Conservation (phyloP, 2,113 vertebrate genomes). For the Himantopus leucocephalus region DNA sequence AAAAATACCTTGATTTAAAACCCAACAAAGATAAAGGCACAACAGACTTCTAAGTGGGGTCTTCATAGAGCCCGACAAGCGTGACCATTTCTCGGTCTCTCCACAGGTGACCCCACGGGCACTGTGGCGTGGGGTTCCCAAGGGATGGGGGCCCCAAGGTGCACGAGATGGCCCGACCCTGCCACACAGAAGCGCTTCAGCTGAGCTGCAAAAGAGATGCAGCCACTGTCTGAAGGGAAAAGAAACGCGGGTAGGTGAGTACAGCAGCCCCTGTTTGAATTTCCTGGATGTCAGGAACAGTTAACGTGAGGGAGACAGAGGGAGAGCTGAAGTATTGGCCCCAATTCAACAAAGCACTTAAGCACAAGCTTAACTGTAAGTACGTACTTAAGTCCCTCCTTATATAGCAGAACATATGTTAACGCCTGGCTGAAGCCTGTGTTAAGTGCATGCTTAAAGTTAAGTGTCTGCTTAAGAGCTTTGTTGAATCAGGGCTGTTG, state of each 20-base stretch:
- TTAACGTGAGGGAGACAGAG: slow-evolving; percentile 40
- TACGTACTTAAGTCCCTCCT: slow-evolving; percentile 65
- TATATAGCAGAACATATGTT: slow-evolving; percentile 62
- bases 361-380: slow-evolving; percentile 65
- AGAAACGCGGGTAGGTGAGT: not conserved
- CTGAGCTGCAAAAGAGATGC: accelerated
- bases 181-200: accelerated
- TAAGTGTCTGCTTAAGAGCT: slow-evolving; percentile 60
- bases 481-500: slow-evolving; percentile 46
- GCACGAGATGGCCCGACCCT: not conserved
- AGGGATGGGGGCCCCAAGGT: accelerated
- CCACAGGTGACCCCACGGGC: not conserved
- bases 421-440: slow-evolving; percentile 1
- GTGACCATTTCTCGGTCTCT: accelerated
- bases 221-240: not conserved
- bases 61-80: not conserved
- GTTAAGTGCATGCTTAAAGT: slow-evolving; percentile 64
- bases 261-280: not conserved
- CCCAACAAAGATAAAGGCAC: accelerated
- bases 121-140: accelerated
- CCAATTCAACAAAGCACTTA: slow-evolving; percentile 63
- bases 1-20: not conserved
- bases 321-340: slow-evolving; percentile 50
- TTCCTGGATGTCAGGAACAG: slow-evolving; percentile 48
- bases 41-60: not conserved